These are phyloP conservation scores for Galeruca laticollis DNA, from an alignment of 2,888 invertebrate species.

Conservation along the genomic window DNA sequence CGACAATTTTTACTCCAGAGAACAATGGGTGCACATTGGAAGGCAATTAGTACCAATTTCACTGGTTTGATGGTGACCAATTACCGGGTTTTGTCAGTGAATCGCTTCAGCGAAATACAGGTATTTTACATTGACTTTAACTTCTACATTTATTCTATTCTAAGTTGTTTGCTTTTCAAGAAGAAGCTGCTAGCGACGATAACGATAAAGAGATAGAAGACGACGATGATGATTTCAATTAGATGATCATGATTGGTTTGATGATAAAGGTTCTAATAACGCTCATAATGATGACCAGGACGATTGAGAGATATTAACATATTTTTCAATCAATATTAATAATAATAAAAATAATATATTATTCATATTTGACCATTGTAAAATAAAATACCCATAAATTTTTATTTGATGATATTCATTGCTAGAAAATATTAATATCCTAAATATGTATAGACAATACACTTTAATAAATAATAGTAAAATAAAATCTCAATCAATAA, in stretches of 20 bases:
- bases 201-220: slow-evolving; percentile 14
- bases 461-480: no score
- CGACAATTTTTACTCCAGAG: slow-evolving; percentile 39
- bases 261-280: slow-evolving; percentile 23
- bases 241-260: slow-evolving; percentile 20
- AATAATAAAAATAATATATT: no score
- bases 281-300: slow-evolving; percentile 14
- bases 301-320: slow-evolving; percentile 15
- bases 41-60: slow-evolving; percentile 33
- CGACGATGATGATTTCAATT: slow-evolving; percentile 26
- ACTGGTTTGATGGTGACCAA: no score
- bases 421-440: no score
- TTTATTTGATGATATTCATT: no score
- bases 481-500: no score
- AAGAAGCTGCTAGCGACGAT: slow-evolving; percentile 23
- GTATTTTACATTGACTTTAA: slow-evolving; percentile 11
- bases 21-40: slow-evolving; percentile 42
- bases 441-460: no score
- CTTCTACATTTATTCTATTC: slow-evolving; percentile 11
- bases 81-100: slow-evolving; percentile 6
- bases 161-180: slow-evolving; percentile 29
- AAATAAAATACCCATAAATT: no score
- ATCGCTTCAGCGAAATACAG: slow-evolving; percentile 12
- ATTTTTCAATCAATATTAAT: no score
- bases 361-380: no score